Evolutionary conservation across 2,113 vertebrate species (phyloP), one percentile per base, ranked within the genome.

Genomic region (Todiramphus saurophagus): DNA sequence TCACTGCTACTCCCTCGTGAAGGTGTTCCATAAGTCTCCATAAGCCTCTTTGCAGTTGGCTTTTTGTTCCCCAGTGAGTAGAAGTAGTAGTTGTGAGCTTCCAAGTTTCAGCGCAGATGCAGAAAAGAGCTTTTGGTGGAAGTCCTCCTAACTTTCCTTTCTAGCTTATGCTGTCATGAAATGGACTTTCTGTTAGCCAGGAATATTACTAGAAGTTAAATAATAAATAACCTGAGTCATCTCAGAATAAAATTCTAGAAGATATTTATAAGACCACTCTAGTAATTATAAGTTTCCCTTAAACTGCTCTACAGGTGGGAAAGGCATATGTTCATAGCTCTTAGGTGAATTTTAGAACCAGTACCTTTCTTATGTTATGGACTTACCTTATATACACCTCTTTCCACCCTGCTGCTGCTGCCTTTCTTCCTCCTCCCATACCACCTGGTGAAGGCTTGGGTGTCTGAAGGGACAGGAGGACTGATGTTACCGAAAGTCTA

Each of bases 401-500:
- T 77, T 62, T 35, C 16, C 12, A 37, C 16, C 11, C 15, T 64
- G 15, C 9, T 59, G 7, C 66, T 27, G 20, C 46, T 83, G 59
- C 55, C 33, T 51, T 27, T 41, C 14, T 20, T 31, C 31, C 8
- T 63, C 10, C 13, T 80, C 13, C 31, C 19, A 4, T 53, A 27
- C n/a, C 15, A 31, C 21, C 44, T 41, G 37, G 28, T 46, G 37
- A 75, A 43, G 50, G 30, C 37, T 58, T 62, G 62, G 43, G 4
- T 63, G 33, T 33, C 31, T n/a, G 27, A 60, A 48, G 27, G 68
- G 35, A 30, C 18, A 30, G 31, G 53, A 75, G n/a, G 58, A 46
- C 9, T 18, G 37, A 15, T 21, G 20, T 19, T 81, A 53, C 13
- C 0, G 5, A 15, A 6, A 15, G 43, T 5, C 4, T 41, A 2